Evolutionary conservation across 2,888 invertebrate genomes (phyloP).

Genomic region (Protula sp.): DNA sequence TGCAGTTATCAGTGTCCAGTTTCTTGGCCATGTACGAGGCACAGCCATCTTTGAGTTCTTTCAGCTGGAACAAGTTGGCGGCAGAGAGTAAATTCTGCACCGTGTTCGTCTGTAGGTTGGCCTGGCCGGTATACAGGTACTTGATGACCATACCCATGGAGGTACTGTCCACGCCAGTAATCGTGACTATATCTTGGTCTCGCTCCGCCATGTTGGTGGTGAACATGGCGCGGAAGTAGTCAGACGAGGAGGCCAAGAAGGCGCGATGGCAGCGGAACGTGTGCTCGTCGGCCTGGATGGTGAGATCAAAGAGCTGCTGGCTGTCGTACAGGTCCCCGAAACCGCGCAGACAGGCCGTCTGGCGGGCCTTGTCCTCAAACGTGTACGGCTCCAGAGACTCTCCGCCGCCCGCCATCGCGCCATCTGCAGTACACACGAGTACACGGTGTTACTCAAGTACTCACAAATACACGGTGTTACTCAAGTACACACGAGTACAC

Average conservation of each 20-base stretch:
- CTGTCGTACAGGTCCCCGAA: slow-evolving; percentile 19
- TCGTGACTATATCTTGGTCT: slow-evolving; percentile 57
- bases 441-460: too few species aligned
- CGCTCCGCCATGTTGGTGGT: slow-evolving; percentile 16
- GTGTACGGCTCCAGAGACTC: slow-evolving; percentile 6
- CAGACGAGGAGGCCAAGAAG: slow-evolving; percentile 31
- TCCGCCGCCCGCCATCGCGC: too few species aligned
- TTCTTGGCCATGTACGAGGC: slow-evolving; percentile 68
- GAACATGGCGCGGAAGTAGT: slow-evolving; percentile 22
- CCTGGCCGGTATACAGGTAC: slow-evolving; percentile 76
- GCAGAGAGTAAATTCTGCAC: slow-evolving; percentile 69
- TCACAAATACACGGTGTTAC: too few species aligned
- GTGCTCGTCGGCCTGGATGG: slow-evolving; percentile 33
- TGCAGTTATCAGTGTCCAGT: slow-evolving; percentile 71
- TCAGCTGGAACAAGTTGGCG: slow-evolving; percentile 79
- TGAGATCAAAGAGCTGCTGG: slow-evolving; percentile 37
- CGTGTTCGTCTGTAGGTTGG: slow-evolving; percentile 71
- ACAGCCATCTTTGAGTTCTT: slow-evolving; percentile 74
- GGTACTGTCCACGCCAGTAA: slow-evolving; percentile 71
- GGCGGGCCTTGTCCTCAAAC: slow-evolving; percentile 8
- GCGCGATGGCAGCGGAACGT: slow-evolving; percentile 38
- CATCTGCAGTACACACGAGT: too few species aligned
- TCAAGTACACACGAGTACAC: too few species aligned
- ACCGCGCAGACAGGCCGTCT: slow-evolving; percentile 8
- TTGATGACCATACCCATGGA: slow-evolving; percentile 74